A percentile compares a stretch with the other conserved stretches of the same genome.
Conservation (phyloP, 2,797 vertebrate genomes). For the Aphelocoma californica region DNA sequence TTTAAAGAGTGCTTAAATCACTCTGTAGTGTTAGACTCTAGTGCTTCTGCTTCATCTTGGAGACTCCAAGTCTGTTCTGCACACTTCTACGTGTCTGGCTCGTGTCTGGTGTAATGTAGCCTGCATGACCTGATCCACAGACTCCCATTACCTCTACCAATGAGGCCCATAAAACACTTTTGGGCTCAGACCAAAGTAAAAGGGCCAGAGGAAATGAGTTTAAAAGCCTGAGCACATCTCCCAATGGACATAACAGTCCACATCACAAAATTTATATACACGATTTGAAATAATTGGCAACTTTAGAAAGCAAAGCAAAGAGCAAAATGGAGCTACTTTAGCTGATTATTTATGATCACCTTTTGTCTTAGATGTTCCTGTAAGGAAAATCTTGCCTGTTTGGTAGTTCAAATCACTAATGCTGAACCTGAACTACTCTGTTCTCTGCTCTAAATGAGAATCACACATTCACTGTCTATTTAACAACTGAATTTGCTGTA, state of each 20-base stretch:
- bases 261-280: constrained; percentile 4
- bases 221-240: constrained; percentile 40
- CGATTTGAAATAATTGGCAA: constrained; percentile 29
- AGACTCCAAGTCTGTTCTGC: background rate
- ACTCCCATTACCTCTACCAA: background rate
- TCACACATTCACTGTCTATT: background rate
- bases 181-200: background rate
- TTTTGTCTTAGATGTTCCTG: constrained; percentile 1
- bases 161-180: constrained; percentile 14
- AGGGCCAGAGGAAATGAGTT: background rate
- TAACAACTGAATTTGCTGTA: background rate
- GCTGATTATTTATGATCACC: background rate
- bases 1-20: background rate
- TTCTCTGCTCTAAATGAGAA: background rate
- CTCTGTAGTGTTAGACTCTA: background rate
- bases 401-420: background rate
- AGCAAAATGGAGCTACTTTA: background rate
- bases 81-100: background rate
- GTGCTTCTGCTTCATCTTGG: background rate
- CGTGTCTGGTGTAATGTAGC: background rate
- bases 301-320: constrained; percentile 1
- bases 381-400: background rate
- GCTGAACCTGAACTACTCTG: background rate
- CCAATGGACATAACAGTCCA: background rate
- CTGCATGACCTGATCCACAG: background rate